Percentiles rank a stretch among this genome's conserved stretches.
Evolutionary conservation across 2,113 vertebrate genomes (phyloP).

Genomic region (Abramis brama): DNA sequence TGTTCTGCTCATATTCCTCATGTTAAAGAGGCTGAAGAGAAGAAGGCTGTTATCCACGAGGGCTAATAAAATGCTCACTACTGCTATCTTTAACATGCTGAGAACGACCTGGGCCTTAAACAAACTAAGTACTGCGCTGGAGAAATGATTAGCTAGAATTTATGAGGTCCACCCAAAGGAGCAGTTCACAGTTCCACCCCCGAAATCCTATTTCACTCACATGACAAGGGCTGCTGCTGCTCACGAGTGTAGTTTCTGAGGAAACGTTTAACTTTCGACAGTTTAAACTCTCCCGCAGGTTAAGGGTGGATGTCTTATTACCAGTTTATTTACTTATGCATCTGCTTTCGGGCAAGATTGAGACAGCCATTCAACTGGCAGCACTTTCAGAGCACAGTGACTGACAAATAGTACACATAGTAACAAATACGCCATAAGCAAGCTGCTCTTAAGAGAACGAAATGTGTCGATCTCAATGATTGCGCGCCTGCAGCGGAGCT

Average conservation of each 20-base stretch:
- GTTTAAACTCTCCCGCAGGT: neutral
- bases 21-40: slow-evolving; percentile 60
- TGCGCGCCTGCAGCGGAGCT: neutral
- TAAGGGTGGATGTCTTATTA: slow-evolving; percentile 9
- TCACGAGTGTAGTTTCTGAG: slow-evolving; percentile 5
- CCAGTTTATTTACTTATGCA: slow-evolving; percentile 6
- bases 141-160: slow-evolving; percentile 81
- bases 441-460: slow-evolving; percentile 19
- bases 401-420: slow-evolving; percentile 20
- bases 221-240: neutral
- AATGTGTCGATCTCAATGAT: slow-evolving; percentile 10
- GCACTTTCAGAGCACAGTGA: slow-evolving; percentile 4
- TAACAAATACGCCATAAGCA: slow-evolving; percentile 26
- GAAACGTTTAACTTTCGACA: slow-evolving; percentile 21
- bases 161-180: slow-evolving; percentile 76
- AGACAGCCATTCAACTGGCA: neutral
- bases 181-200: slow-evolving; percentile 45
- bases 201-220: slow-evolving; percentile 11
- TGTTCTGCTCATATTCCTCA: slow-evolving; percentile 54
- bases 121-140: slow-evolving; percentile 76
- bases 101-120: slow-evolving; percentile 78
- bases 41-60: slow-evolving; percentile 75
- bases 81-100: slow-evolving; percentile 82
- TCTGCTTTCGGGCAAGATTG: neutral
- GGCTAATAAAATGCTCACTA: slow-evolving; percentile 81